Evolutionary conservation across 2,797 vertebrate genomes (phyloP).

Genomic region (Siniperca scherzeri): DNA sequence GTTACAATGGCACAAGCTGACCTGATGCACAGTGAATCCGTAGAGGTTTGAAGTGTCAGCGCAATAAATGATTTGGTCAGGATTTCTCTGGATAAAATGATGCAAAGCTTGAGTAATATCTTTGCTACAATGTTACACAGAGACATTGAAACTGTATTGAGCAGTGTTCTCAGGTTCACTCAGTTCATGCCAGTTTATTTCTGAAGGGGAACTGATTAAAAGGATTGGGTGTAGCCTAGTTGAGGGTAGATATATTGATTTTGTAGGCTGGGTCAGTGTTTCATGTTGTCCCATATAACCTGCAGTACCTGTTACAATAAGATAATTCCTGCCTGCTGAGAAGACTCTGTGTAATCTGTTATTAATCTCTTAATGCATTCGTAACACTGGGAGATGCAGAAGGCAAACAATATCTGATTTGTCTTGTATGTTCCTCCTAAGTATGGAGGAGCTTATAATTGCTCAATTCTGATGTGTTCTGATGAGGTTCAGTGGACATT

Average conservation of each 20-base stretch:
- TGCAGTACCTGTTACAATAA: not conserved
- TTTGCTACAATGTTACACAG: not conserved
- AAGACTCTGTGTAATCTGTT: not conserved
- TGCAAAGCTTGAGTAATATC: slow-evolving; percentile 39
- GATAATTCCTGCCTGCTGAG: not conserved
- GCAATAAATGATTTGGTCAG: slow-evolving; percentile 22
- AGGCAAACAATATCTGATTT: not conserved
- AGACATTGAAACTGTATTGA: not conserved
- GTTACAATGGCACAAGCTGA: not conserved
- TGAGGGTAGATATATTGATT: not conserved
- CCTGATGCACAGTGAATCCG: not conserved
- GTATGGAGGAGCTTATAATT: not conserved
- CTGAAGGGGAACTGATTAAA: not conserved
- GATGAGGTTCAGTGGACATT: not conserved
- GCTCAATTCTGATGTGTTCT: not conserved
- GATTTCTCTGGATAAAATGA: slow-evolving; percentile 35
- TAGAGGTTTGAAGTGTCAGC: not conserved
- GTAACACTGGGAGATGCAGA: not conserved
- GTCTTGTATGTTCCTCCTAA: not conserved
- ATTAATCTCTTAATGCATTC: not conserved
- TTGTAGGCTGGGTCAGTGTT: not conserved
- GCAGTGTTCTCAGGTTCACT: slow-evolving; percentile 10
- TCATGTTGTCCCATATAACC: slow-evolving; percentile 4
- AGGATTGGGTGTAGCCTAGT: not conserved
- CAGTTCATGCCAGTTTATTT: slow-evolving; percentile 5